These are phyloP conservation scores for Tupaia chinensis DNA, from an alignment of 2,113 vertebrate species.

Conservation along the genomic window DNA sequence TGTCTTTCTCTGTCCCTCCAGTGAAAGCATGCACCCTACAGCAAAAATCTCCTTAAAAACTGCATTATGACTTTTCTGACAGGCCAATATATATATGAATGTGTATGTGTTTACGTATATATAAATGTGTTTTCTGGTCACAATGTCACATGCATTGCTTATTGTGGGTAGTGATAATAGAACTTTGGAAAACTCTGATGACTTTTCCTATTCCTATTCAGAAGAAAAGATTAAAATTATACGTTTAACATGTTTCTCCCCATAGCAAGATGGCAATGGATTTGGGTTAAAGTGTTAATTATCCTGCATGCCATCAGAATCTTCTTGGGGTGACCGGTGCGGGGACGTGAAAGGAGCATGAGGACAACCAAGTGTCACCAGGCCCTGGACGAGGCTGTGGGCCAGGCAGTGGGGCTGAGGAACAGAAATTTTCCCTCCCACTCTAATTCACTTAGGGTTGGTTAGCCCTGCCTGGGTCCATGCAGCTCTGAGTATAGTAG, in stretches of 20 bases:
- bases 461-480: not conserved
- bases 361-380: not conserved
- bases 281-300: not conserved
- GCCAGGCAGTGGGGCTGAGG: not conserved
- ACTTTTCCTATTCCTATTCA: no score
- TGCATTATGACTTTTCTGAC: no score
- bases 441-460: not conserved
- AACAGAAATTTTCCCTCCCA: not conserved
- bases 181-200: no score
- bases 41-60: no score
- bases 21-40: no score
- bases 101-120: no score
- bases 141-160: no score
- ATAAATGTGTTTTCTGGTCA: no score
- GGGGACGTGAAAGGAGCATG: not conserved
- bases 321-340: not conserved
- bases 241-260: not conserved
- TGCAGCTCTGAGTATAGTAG: not conserved
- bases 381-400: not conserved
- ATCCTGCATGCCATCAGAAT: not conserved
- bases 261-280: not conserved
- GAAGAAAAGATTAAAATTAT: no score
- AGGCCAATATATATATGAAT: no score
- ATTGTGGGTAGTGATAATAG: no score
- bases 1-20: no score